phyloP scores from a whole-genome alignment of 2,888 invertebrate species.

The Eupithecia subumbrata region DNA sequence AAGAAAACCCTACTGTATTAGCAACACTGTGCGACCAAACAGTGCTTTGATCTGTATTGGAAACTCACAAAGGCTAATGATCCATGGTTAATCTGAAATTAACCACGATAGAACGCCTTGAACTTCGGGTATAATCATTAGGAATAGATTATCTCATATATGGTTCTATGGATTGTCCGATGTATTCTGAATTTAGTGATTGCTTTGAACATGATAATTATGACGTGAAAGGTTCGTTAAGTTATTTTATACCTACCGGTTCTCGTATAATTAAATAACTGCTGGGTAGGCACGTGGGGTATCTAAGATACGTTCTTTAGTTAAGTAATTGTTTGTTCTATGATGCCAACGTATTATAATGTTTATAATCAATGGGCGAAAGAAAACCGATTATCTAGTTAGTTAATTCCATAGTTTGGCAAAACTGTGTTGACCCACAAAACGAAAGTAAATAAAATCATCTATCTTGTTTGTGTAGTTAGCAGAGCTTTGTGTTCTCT shows the following conservation, averaged over 20 bases:
- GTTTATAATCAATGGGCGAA: no score
- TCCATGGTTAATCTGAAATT: slow-evolving; percentile 8
- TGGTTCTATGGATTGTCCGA: not conserved
- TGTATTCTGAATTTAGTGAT: not conserved
- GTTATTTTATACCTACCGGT: not conserved
- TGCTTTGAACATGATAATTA: slow-evolving; percentile 3
- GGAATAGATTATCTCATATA: not conserved
- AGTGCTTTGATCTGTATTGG: slow-evolving; percentile 10
- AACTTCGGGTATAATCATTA: slow-evolving; percentile 1
- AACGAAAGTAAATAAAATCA: no score
- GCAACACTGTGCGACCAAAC: not conserved
- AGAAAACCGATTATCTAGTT: no score
- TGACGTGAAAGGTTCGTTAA: not conserved
- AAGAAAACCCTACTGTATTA: not conserved
- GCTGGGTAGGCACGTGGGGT: no score
- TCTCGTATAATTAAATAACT: no score
- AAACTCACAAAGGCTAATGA: slow-evolving; percentile 13
- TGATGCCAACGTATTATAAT: no score
- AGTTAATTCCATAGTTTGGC: no score
- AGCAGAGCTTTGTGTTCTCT: not conserved
- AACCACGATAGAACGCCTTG: slow-evolving; percentile 1
- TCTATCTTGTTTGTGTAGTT: not conserved
- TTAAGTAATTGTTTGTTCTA: not conserved
- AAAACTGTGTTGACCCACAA: no score
- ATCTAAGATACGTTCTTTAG: not conserved